Percentiles rank a stretch among this genome's conserved stretches.
Conservation (phyloP, 2,888 invertebrate species). For the Acrobeloides nanus region DNA sequence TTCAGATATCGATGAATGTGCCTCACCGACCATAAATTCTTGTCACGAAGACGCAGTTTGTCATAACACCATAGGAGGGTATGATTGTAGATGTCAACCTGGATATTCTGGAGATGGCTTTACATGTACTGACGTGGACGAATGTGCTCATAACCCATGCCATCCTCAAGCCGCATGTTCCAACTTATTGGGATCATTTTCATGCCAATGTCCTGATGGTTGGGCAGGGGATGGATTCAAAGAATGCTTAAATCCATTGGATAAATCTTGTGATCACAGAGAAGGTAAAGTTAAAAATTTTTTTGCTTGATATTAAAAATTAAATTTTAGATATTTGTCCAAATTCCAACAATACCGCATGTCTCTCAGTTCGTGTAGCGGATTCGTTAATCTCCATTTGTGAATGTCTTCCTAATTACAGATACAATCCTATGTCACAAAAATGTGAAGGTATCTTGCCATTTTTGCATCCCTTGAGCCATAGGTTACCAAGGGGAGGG, state of each 20-base stretch:
- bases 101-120: constrained; percentile 46
- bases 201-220: constrained; percentile 40
- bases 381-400: constrained; percentile 28
- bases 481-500: too few relatives aligned
- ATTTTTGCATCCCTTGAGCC: too few relatives aligned
- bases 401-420: constrained; percentile 39
- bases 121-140: constrained; percentile 45
- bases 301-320: constrained; percentile 9
- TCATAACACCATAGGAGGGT: constrained; percentile 35
- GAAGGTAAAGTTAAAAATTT: too few relatives aligned
- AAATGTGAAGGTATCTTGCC: constrained; percentile 27
- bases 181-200: constrained; percentile 37
- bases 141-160: constrained; percentile 37
- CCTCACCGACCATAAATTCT: constrained; percentile 11
- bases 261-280: constrained; percentile 33
- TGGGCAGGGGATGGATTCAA: constrained; percentile 39
- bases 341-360: constrained; percentile 12
- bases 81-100: constrained; percentile 35
- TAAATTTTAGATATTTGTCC: not conserved
- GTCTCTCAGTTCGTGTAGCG: constrained; percentile 13
- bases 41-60: constrained; percentile 36
- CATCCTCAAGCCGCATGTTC: constrained; percentile 46
- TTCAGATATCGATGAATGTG: constrained; percentile 45
- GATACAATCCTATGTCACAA: constrained; percentile 24
- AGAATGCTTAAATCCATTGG: constrained; percentile 38